These are phyloP conservation scores for Cataglyphis hispanica DNA, from an alignment of 1,140 invertebrate genomes.

Conservation along the genomic window DNA sequence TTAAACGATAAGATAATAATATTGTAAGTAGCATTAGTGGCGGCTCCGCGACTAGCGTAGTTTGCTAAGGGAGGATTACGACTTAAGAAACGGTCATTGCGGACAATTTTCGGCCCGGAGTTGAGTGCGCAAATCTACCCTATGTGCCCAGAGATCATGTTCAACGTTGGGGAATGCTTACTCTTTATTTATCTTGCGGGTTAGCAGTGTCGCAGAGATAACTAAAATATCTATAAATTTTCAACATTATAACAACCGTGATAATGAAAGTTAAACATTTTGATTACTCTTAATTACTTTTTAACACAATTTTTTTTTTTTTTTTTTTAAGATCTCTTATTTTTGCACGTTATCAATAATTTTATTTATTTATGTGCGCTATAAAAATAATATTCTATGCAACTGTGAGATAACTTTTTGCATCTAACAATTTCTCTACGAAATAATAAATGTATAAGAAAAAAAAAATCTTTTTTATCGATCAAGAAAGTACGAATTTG, in stretches of 20 bases:
- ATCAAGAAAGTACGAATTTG: neutral
- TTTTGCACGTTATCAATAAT: neutral
- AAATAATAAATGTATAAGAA: slow-evolving; percentile 13
- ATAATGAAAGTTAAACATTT: neutral
- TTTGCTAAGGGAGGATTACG: slow-evolving; percentile 50
- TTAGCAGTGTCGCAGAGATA: neutral
- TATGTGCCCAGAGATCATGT: slow-evolving; percentile 11
- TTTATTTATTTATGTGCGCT: neutral
- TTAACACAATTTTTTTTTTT: neutral
- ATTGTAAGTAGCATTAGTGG: slow-evolving; percentile 56
- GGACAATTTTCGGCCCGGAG: slow-evolving; percentile 12
- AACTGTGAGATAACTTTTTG: neutral
- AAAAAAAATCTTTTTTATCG: neutral
- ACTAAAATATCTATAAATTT: slow-evolving; percentile 22
- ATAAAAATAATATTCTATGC: neutral
- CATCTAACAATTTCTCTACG: slow-evolving; percentile 13
- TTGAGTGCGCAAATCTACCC: slow-evolving; percentile 38
- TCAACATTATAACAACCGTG: neutral
- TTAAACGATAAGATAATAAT: slow-evolving; percentile 65
- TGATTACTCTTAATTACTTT: neutral
- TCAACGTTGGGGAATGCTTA: slow-evolving; percentile 20
- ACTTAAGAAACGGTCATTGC: slow-evolving; percentile 49
- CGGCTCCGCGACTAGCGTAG: neutral
- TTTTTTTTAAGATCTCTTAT: slow-evolving; percentile 8
- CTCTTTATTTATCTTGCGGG: slow-evolving; percentile 34